phyloP scores from a whole-genome alignment of 2,113 vertebrate genomes.

The Irena cyanogastra region DNA sequence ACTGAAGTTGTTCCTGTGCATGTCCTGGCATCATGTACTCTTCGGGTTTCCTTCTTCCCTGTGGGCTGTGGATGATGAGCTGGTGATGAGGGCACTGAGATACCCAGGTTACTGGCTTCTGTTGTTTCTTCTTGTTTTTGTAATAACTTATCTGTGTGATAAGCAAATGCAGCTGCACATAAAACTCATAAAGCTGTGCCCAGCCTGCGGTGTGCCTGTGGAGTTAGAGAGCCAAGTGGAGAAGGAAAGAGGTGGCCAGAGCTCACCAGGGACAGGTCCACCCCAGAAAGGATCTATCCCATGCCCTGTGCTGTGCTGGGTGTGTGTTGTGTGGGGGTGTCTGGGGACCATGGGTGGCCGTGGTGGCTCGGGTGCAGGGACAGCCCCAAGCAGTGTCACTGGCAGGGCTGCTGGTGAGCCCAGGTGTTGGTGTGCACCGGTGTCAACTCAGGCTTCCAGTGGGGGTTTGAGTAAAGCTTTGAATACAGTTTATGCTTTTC shows the following conservation, averaged over 20 bases:
- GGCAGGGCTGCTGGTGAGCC: fast-evolving
- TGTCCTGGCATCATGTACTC: fast-evolving
- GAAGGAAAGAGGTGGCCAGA: neutral
- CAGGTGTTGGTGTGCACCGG: neutral
- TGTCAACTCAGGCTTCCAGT: neutral
- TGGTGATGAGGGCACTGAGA: neutral
- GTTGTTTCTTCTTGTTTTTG: neutral
- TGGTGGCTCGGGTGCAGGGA: fast-evolving
- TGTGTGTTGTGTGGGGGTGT: fast-evolving
- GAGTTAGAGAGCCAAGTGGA: neutral
- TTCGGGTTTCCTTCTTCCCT: neutral
- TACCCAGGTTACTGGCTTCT: neutral
- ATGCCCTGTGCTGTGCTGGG: neutral
- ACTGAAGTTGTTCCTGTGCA: neutral
- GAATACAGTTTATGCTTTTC: conserved; percentile 5
- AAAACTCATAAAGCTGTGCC: neutral
- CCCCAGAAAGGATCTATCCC: neutral
- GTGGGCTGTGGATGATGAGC: neutral
- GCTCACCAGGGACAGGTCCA: neutral
- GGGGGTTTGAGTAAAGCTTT: conserved; percentile 4
- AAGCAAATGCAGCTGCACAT: neutral
- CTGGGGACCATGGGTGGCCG: fast-evolving
- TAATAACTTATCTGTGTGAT: neutral
- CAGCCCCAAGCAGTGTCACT: fast-evolving
- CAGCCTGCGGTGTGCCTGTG: neutral